Evolutionary conservation across 2,888 invertebrate genomes (phyloP).

Genomic region (Bombylius major): DNA sequence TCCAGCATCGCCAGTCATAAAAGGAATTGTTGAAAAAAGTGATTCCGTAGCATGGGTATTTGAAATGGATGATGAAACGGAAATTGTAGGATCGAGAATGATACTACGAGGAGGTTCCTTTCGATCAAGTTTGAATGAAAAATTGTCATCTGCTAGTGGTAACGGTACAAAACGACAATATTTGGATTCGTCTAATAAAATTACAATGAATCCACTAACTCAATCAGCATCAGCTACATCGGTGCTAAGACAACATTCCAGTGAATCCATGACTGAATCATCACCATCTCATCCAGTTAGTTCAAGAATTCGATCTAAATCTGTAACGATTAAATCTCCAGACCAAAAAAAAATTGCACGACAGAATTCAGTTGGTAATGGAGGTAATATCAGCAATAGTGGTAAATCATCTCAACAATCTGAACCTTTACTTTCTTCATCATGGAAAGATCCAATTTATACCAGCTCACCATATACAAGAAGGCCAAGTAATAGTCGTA

Average conservation of each 20-base stretch:
- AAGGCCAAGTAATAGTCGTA: slow-evolving; percentile 11
- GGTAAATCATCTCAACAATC: slow-evolving; percentile 13
- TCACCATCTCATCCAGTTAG: slow-evolving; percentile 16
- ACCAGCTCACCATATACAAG: slow-evolving; percentile 20
- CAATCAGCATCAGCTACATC: slow-evolving; percentile 43
- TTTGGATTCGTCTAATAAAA: slow-evolving; percentile 9
- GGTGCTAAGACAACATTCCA: slow-evolving; percentile 32
- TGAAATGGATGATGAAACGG: slow-evolving; percentile 60
- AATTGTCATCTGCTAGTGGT: slow-evolving; percentile 25
- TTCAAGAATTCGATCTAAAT: slow-evolving; percentile 35
- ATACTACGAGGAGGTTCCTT: slow-evolving; percentile 54
- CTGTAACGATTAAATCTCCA: slow-evolving; percentile 29
- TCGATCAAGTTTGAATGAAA: slow-evolving; percentile 35
- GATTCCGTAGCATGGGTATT: slow-evolving; percentile 80
- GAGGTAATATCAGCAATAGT: not conserved
- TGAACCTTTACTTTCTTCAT: slow-evolving; percentile 7
- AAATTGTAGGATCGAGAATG: slow-evolving; percentile 56
- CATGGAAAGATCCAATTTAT: slow-evolving; percentile 22
- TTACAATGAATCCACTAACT: slow-evolving; percentile 29
- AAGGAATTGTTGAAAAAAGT: slow-evolving; percentile 71
- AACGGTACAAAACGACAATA: slow-evolving; percentile 32
- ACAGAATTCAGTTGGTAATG: slow-evolving; percentile 17
- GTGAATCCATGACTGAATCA: slow-evolving; percentile 30
- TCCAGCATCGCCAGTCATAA: slow-evolving; percentile 61
- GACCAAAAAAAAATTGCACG: slow-evolving; percentile 19